These are phyloP conservation scores for Himalopsyche kuldschensis DNA, from an alignment of 2,888 invertebrate genomes.

Conservation along the genomic window DNA sequence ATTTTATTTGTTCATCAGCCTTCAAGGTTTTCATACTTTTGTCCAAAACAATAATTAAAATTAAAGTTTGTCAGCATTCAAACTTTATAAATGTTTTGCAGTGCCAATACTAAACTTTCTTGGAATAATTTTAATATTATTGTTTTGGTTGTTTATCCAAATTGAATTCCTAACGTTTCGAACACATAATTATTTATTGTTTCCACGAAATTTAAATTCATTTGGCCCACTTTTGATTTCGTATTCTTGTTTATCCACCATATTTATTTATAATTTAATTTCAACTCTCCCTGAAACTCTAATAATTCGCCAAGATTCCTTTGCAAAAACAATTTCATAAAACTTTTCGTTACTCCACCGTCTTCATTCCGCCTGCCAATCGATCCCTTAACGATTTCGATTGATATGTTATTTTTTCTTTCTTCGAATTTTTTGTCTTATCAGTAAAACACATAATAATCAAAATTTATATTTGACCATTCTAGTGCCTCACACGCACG, in stretches of 20 bases:
- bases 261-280: not conserved
- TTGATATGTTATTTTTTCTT: too few species aligned
- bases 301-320: too few species aligned
- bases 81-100: not conserved
- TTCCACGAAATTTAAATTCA: not conserved
- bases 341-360: too few species aligned
- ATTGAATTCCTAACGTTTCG: not conserved
- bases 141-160: not conserved
- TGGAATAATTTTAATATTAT: not conserved
- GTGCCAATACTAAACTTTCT: not conserved
- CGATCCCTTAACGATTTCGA: too few species aligned
- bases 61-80: not conserved
- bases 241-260: not conserved
- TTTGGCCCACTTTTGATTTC: not conserved
- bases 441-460: too few species aligned
- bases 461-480: too few species aligned
- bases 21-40: not conserved
- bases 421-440: too few species aligned
- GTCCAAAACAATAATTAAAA: not conserved
- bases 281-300: not conserved
- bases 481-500: too few species aligned
- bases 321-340: too few species aligned
- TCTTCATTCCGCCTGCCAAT: too few species aligned
- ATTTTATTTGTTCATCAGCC: not conserved
- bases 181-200: not conserved